Percentiles rank a stretch among this genome's conserved stretches.
phyloP scores from a whole-genome alignment of 2,113 vertebrate genomes.

The Rhineura floridana region DNA sequence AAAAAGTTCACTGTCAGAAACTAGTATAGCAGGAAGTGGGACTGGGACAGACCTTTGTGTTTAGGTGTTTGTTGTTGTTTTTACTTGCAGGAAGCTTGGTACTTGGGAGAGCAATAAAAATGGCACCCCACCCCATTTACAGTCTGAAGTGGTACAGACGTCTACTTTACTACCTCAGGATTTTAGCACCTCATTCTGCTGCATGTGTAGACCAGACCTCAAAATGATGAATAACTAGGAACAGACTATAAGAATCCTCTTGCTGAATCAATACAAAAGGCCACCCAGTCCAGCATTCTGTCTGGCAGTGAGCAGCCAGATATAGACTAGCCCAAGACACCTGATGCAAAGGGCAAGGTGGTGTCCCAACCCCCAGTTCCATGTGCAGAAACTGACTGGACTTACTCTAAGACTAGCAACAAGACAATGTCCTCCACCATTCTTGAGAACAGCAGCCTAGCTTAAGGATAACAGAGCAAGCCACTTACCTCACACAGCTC shows the following conservation, averaged over 20 bases:
- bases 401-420: too few species aligned
- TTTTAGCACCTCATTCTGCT: neutral
- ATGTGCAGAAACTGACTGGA: too few species aligned
- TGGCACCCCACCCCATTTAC: neutral
- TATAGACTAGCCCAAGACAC: too few species aligned
- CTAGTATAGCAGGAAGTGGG: neutral
- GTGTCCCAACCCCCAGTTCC: too few species aligned
- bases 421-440: too few species aligned
- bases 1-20: neutral
- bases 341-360: too few species aligned
- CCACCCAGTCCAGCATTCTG: too few species aligned
- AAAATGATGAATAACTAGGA: neutral
- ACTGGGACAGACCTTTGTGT: neutral
- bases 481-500: too few species aligned
- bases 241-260: neutral
- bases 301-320: neutral
- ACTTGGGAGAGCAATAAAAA: neutral
- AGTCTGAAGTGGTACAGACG: neutral
- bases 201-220: neutral
- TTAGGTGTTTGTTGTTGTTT: neutral
- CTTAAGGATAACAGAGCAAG: too few species aligned
- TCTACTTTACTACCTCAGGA: too few species aligned
- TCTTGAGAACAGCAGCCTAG: too few species aligned
- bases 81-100: neutral
- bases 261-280: neutral